Conservation (phyloP, 2,888 invertebrate species). For the Campoletis raptor region DNA sequence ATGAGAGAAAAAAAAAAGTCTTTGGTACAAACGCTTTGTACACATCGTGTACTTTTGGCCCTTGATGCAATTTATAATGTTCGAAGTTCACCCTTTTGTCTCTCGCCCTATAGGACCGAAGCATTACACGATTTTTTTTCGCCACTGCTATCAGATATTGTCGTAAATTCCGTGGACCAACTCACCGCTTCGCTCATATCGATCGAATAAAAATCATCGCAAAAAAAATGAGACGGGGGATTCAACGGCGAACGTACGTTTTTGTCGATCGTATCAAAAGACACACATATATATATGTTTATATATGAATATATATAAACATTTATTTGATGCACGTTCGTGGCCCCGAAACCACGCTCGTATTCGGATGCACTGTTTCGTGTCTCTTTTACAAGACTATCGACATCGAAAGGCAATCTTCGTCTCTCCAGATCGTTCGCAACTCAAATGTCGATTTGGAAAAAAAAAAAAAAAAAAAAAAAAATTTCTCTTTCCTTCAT, state of each 20-base stretch:
- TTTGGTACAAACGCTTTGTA: not conserved
- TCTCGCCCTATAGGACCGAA: constrained; percentile 10
- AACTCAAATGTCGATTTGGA: not conserved
- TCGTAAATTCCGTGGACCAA: not conserved
- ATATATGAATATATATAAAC: constrained; percentile 1
- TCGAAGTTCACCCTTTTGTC: constrained; percentile 21
- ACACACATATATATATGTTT: constrained; percentile 20
- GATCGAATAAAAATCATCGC: constrained; percentile 51
- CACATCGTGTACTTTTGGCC: constrained; percentile 5
- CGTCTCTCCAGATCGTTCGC: not conserved
- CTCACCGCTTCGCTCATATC: constrained; percentile 39
- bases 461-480: not conserved
- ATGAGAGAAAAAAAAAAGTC: constrained; percentile 45
- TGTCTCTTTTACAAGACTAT: constrained; percentile 25
- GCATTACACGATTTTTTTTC: constrained; percentile 35
- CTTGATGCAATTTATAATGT: constrained; percentile 28
- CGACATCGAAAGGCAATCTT: constrained; percentile 35
- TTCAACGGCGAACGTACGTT: constrained; percentile 36
- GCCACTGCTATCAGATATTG: constrained; percentile 44
- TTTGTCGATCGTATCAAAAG: constrained; percentile 55
- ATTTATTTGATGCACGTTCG: constrained; percentile 46
- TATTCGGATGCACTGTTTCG: constrained; percentile 30
- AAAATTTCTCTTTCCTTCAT: not conserved
- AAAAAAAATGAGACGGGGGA: constrained; percentile 22
- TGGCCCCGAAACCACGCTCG: constrained; percentile 16